Percentiles rank a stretch among this genome's conserved stretches.
Conservation (phyloP, 2,888 invertebrate genomes). For the Platerodrilus igneus region DNA sequence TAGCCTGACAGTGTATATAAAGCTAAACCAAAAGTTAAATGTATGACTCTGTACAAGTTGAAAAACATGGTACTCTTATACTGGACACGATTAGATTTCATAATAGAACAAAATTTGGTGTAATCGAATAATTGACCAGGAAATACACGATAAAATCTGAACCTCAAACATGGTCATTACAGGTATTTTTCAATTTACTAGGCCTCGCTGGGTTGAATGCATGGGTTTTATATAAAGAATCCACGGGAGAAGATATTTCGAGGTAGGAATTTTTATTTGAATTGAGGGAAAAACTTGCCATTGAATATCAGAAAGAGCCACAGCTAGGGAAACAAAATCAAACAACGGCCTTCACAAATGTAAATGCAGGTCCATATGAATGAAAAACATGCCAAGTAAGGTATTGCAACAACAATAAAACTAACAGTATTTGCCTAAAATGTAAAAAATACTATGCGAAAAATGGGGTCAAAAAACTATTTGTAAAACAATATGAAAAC, state of each 20-base stretch:
- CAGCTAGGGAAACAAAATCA: slow-evolving; percentile 2
- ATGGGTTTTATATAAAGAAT: slow-evolving; percentile 26
- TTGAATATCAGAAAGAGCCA: slow-evolving; percentile 8
- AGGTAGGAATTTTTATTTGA: slow-evolving; percentile 40
- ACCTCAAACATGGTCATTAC: slow-evolving; percentile 27
- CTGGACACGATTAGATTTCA: slow-evolving; percentile 27
- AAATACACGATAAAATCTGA: slow-evolving; percentile 23
- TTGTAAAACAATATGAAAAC: background rate
- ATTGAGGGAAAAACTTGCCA: slow-evolving; percentile 19
- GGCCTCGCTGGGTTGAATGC: slow-evolving; percentile 28
- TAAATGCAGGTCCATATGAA: no score
- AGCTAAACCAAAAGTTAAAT: slow-evolving; percentile 16
- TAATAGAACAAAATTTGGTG: slow-evolving; percentile 25
- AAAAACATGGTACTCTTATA: slow-evolving; percentile 13
- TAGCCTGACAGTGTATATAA: slow-evolving; percentile 19
- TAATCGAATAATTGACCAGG: slow-evolving; percentile 23
- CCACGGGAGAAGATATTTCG: no score
- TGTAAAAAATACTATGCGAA: no score
- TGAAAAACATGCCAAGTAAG: no score
- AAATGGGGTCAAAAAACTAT: background rate
- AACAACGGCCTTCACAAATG: background rate
- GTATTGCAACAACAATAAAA: no score
- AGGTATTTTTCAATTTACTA: slow-evolving; percentile 32
- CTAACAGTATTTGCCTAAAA: no score
- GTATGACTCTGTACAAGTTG: slow-evolving; percentile 9